Evolutionary conservation across 2,797 vertebrate genomes (phyloP).

Genomic region (Lerista edwardsae): DNA sequence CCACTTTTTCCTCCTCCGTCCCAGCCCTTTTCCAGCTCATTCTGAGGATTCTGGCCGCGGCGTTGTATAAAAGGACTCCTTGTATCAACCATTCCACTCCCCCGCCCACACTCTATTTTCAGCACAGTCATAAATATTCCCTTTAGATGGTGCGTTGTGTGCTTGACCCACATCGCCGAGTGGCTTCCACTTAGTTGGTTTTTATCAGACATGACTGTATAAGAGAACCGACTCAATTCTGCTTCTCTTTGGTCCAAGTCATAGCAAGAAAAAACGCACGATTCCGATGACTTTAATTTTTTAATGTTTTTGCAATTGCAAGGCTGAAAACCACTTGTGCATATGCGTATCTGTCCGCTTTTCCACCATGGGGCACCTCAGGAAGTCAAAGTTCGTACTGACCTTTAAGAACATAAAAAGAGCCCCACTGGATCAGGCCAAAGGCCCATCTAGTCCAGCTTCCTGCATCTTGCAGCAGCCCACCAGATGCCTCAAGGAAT

Average conservation of each 20-base stretch:
- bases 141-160: slow-evolving; percentile 38
- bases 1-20: slow-evolving; percentile 38
- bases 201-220: not conserved
- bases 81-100: slow-evolving; percentile 55
- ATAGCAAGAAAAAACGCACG: slow-evolving; percentile 11
- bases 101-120: slow-evolving; percentile 24
- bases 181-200: rapidly evolving
- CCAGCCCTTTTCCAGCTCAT: slow-evolving; percentile 42
- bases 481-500: no score
- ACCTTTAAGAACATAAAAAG: no score
- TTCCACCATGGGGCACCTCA: no score
- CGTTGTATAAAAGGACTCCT: slow-evolving; percentile 58
- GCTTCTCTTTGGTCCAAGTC: slow-evolving; percentile 14
- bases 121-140: slow-evolving; percentile 26
- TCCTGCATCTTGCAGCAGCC: no score
- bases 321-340: not conserved
- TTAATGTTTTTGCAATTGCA: not conserved
- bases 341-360: not conserved
- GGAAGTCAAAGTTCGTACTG: no score
- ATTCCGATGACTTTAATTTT: not conserved
- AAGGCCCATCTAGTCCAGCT: no score
- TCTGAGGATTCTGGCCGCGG: slow-evolving; percentile 40
- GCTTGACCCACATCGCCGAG: slow-evolving; percentile 22
- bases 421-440: no score
- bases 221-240: slow-evolving; percentile 26